Base-by-base conservation (phyloP, 2,113 vertebrate genomes). In the Jaculus jaculus region DNA sequence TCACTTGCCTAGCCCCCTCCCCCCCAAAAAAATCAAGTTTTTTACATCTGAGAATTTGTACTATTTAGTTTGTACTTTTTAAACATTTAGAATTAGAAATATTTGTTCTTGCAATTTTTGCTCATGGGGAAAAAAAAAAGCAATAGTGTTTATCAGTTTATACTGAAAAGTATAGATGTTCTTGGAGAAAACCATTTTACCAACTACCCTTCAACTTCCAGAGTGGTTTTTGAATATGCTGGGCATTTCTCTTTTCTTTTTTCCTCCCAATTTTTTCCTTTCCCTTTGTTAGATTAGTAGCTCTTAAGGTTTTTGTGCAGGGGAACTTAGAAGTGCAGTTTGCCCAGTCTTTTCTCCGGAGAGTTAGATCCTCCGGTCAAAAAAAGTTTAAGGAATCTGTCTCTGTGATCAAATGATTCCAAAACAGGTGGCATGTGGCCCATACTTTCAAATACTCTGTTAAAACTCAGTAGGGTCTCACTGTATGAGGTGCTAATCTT, bases 401-500 rank as follows among this genome's bases (percentile, higher is more conserved):
- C 37, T 71, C 69, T 78, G 51, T 71, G 69, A 37, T 17, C 20
- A 77, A 66, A 37, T 80, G 60, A 78, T 63, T 84, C 39, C 71
- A 32, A 89, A 85, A 15, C 39, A 66, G 61, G 32, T 88, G 20
- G 21, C 74, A 23, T 42, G 3, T 39, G 61, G 3, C 26, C 17
- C 24, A 54, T 91, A 78, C 68, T 42, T 58, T 66, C 39, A 88
- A 51, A 79, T 3, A 82, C 24, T 58, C 5, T 90, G 86, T 81
- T 79, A 73, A 93, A 96, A 90, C 84, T 69, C 72, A 86, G 54
- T 32, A 95, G 66, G 42, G 58, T 89, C 24, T 94, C 21, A 68
- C 13, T 37, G 42, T 34, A 60, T 2, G 32, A 54, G 39, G 13
- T 37, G 51, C 30, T 54, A 28, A 58, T 83, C 60, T 84, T 24